Evolutionary conservation across 2,113 vertebrate species (phyloP).

Genomic region (Dolichallabes microphthalmus): DNA sequence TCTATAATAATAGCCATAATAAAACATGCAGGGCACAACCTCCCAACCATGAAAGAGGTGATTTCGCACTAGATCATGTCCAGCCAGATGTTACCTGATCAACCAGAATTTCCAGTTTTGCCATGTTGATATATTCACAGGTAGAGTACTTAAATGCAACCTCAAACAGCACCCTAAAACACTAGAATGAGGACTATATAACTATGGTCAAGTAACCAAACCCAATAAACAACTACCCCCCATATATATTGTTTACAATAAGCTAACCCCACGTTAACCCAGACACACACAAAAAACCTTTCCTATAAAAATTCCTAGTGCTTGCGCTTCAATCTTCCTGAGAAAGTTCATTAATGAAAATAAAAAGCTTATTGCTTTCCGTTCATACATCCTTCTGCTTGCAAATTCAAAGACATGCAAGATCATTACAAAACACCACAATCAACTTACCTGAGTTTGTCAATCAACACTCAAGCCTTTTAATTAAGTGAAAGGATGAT

Average conservation of each 20-base stretch:
- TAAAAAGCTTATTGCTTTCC: not conserved
- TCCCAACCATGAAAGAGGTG: not conserved
- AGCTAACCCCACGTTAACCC: not conserved
- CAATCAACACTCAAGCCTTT: not conserved
- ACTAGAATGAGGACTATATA: not conserved
- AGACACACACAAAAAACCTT: not conserved
- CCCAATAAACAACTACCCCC: not conserved
- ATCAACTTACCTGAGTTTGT: conserved; percentile 36
- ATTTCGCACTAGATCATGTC: not conserved
- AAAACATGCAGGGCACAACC: not conserved
- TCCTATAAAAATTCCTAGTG: too few relatives aligned
- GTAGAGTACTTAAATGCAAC: too few relatives aligned
- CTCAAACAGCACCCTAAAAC: not conserved
- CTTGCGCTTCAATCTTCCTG: not conserved
- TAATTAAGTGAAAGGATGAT: not conserved
- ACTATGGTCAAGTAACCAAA: not conserved
- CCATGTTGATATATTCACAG: not conserved
- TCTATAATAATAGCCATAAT: not conserved
- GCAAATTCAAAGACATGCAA: conserved; percentile 13
- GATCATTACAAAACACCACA: conserved; percentile 24
- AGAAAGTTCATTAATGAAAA: not conserved
- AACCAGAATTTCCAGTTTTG: not conserved
- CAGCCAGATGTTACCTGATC: too few relatives aligned
- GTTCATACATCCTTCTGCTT: not conserved
- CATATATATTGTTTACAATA: not conserved